Evolutionary conservation across 2,888 invertebrate species (phyloP).

Genomic region (Idaea biselata): DNA sequence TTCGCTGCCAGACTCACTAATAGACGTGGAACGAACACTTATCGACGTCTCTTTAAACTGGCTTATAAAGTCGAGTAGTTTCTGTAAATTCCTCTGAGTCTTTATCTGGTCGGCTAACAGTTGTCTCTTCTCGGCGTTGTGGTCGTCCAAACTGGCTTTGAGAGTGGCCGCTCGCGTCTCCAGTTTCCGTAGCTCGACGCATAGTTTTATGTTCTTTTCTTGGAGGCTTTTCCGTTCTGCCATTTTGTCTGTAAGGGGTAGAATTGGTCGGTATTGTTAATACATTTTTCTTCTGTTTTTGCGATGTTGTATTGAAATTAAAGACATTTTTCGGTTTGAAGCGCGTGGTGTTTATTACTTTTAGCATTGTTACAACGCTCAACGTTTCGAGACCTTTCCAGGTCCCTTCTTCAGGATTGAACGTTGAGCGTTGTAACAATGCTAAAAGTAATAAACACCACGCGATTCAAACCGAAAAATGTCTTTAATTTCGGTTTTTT

Average conservation of each 20-base stretch:
- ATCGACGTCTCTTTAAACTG: conserved; percentile 73
- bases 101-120: conserved; percentile 71
- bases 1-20: conserved; percentile 68
- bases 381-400: no score
- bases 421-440: no score
- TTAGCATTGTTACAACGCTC: no score
- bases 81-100: conserved; percentile 73
- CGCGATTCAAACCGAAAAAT: no score
- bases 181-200: conserved; percentile 67
- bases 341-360: no score
- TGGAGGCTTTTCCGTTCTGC: conserved; percentile 68
- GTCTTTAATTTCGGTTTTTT: no score
- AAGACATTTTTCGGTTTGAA: no score
- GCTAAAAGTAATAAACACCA: no score
- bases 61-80: conserved; percentile 73
- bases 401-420: no score
- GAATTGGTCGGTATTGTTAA: neutral
- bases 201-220: conserved; percentile 70
- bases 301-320: no score
- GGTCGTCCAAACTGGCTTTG: conserved; percentile 71
- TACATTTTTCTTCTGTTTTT: no score
- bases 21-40: conserved; percentile 62
- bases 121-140: conserved; percentile 70
- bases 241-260: conserved; percentile 56
- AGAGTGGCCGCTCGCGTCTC: conserved; percentile 67